A percentile compares a stretch with the other conserved stretches of the same genome.
phyloP scores from a whole-genome alignment of 2,888 invertebrate genomes.

The Rhimphoctona megacephalus region DNA sequence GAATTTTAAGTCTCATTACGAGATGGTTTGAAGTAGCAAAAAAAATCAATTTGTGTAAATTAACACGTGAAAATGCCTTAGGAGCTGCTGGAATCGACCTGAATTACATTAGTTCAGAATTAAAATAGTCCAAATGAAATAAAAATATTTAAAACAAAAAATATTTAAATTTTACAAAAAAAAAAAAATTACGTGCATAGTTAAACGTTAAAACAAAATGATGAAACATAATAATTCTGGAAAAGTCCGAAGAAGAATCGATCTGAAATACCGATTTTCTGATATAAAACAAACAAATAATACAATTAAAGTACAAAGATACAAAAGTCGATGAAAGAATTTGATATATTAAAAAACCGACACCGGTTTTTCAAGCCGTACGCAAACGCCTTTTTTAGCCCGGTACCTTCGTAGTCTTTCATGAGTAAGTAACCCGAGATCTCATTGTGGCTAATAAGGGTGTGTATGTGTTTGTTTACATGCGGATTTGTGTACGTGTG shows the following conservation, averaged over 20 bases:
- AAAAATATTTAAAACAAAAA: no score
- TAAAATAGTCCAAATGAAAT: no score
- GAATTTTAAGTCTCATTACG: background rate
- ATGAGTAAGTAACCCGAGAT: conserved; percentile 78
- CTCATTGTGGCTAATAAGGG: conserved; percentile 42
- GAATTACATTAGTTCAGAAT: no score
- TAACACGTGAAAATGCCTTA: background rate
- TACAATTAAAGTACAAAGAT: background rate
- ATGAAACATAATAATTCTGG: background rate
- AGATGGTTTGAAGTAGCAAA: background rate
- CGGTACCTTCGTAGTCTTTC: conserved; percentile 45
- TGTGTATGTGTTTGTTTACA: background rate
- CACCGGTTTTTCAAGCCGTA: conserved; percentile 57
- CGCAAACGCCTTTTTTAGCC: conserved; percentile 50
- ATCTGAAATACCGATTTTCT: background rate
- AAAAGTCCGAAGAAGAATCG: background rate
- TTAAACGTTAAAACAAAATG: background rate
- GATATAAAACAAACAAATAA: background rate
- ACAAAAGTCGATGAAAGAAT: conserved; percentile 33
- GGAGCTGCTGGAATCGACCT: background rate
- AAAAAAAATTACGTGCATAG: background rate
- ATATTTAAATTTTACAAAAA: background rate
- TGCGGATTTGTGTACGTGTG: background rate
- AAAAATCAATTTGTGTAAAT: background rate
- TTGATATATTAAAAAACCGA: background rate